A percentile compares a stretch with the other conserved stretches of the same genome.
Evolutionary conservation across 2,113 vertebrate genomes (phyloP).

Genomic region (Chionomys nivalis): DNA sequence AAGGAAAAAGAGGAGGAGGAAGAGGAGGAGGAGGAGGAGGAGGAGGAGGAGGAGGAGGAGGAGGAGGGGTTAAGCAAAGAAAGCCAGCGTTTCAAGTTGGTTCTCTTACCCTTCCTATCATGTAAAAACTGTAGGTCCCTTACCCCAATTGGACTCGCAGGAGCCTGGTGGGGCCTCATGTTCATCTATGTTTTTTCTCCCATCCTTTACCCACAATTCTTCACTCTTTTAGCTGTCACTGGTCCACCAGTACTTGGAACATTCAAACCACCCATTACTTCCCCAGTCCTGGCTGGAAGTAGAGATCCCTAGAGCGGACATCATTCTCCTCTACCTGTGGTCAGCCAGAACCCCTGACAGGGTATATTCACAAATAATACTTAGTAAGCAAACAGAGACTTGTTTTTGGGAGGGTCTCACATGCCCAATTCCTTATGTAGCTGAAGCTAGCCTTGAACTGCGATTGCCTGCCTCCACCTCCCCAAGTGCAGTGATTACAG

Average conservation of each 20-base stretch:
- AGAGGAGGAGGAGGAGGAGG: too few species aligned
- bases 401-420: not conserved
- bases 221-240: not conserved
- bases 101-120: not conserved
- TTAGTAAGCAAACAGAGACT: not conserved
- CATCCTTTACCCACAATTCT: too few species aligned
- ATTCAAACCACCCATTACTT: not conserved
- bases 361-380: not conserved
- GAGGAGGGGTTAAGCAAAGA: not conserved
- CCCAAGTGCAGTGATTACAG: not conserved
- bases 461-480: not conserved
- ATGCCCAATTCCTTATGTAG: not conserved
- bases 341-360: not conserved
- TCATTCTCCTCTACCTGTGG: not conserved
- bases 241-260: fast-evolving
- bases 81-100: not conserved
- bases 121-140: not conserved
- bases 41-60: too few species aligned
- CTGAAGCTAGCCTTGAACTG: not conserved
- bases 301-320: not conserved
- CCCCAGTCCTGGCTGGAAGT: not conserved
- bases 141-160: not conserved
- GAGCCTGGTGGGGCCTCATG: fast-evolving
- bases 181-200: not conserved
- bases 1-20: too few species aligned